These are phyloP conservation scores for Heliconius ismenius DNA, from an alignment of 2,888 invertebrate genomes.

Conservation along the genomic window DNA sequence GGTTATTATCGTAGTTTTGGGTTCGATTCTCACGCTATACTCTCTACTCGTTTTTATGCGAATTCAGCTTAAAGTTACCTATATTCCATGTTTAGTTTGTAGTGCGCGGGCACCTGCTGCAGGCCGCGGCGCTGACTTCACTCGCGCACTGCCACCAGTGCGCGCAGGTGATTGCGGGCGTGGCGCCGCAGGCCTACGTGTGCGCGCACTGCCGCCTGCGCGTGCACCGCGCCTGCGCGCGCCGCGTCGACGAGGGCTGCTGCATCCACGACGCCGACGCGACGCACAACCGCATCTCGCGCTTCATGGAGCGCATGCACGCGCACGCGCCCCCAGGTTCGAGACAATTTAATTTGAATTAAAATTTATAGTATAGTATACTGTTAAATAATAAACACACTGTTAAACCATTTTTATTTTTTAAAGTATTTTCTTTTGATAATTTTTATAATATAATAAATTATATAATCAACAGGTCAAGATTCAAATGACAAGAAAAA, in stretches of 20 bases:
- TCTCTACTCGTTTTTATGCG: no score
- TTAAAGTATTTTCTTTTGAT: no score
- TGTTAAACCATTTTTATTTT: no score
- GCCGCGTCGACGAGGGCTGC: constrained; percentile 90
- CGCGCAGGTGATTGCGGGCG: constrained; percentile 94
- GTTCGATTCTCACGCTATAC: not conserved
- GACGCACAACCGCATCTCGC: constrained; percentile 83
- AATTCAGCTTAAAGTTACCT: no score
- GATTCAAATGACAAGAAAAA: constrained; percentile 74
- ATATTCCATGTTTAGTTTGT: constrained; percentile 78
- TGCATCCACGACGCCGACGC: constrained; percentile 85
- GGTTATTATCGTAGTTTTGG: not conserved
- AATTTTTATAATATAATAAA: no score
- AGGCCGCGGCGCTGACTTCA: constrained; percentile 92
- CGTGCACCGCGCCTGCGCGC: constrained; percentile 92
- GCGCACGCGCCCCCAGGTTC: not conserved
- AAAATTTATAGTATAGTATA: no score
- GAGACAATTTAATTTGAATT: no score
- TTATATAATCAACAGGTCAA: constrained; percentile 55
- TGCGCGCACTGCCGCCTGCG: constrained; percentile 96
- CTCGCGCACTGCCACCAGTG: constrained; percentile 97
- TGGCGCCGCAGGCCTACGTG: constrained; percentile 98
- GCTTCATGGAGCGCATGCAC: constrained; percentile 86
- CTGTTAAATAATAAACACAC: no score
- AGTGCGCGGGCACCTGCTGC: constrained; percentile 94